Conservation (phyloP, 2,797 vertebrate species). For the Poecilia gillii region DNA sequence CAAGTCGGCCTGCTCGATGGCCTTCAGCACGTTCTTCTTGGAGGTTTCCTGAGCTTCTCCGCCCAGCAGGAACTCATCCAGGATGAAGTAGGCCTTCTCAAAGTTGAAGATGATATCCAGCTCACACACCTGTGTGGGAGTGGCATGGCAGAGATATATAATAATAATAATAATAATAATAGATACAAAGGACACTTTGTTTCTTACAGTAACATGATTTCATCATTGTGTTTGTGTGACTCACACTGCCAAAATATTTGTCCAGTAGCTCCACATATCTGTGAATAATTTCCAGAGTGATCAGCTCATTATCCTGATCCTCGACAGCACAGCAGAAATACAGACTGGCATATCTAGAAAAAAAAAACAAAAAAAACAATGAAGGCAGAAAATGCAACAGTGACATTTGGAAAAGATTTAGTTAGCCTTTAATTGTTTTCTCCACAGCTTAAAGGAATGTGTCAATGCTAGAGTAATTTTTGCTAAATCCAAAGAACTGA, state of each 20-base stretch:
- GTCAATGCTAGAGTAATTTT: neutral
- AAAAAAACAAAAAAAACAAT: neutral
- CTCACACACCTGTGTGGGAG: conserved; percentile 90
- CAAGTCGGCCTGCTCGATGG: conserved; percentile 96
- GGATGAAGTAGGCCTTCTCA: conserved; percentile 98
- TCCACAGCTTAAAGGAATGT: neutral
- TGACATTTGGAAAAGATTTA: neutral
- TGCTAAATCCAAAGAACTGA: neutral
- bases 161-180: neutral
- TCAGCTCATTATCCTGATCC: conserved; percentile 98
- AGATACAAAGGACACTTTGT: neutral
- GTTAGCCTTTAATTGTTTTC: neutral
- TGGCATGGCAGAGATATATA: neutral
- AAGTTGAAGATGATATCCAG: conserved; percentile 99
- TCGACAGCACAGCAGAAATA: conserved; percentile 99
- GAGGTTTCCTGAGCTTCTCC: conserved; percentile 99
- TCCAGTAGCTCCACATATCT: conserved; percentile 98
- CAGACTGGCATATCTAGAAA: conserved; percentile 92
- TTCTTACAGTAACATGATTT: neutral
- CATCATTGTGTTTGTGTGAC: conserved; percentile 58
- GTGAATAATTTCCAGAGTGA: conserved; percentile 99
- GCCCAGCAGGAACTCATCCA: conserved; percentile 98
- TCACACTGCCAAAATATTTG: conserved; percentile 99
- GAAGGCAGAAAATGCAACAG: neutral
- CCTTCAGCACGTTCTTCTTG: conserved; percentile 99